Evolutionary conservation across 2,888 invertebrate species (phyloP), one percentile per base, ranked within the genome.

Genomic region (Orchesellides sinensis): DNA sequence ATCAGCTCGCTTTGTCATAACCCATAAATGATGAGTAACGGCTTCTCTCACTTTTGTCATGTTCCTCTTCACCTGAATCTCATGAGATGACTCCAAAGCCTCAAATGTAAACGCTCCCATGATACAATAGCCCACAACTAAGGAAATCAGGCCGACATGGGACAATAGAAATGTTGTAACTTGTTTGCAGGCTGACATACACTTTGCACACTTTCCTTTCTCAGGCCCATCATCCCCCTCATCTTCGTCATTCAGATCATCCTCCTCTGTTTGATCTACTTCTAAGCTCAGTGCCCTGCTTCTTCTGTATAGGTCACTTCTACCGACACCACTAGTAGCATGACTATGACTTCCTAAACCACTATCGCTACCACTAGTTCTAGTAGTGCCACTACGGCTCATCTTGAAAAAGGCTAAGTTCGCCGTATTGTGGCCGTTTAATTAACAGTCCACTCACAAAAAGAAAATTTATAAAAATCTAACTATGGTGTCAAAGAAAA

Each of bases 111-210:
- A 94, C 21, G 96, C 96, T 6, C 97, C 97, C 79, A 96, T 93
- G 88, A 96, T 93, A 91, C 96, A 96, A 91, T 97, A 97, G 23
- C 95, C 94, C 85, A 97, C 96, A 88, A 97, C 97, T 90, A 96
- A 91, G 80, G 96, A 94, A 88, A 97, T 94, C 89, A 97, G 93
- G 89, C 96, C 94, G 89, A 96, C 94, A 91, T 97, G 97, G 0
- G 96, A 96, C 89, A 97, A 95, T 88, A 97, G 92, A 91, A 96
- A 96, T 70, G 95, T 95, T 90, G 95, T 93, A 63, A 95, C 93
- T 91, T 94, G 70, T 59, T 85, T 74, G 40, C 84, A 87, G 14
- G 82, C 68, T 47, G 77, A 69, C 65, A 87, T 74, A 66, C 87
- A 88, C 47, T 70, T 73, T 1, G 78, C 49, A 77, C 88, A 88